Evolutionary conservation across 2,888 invertebrate species (phyloP).

Genomic region (Liopterus haemorrhoidalis): DNA sequence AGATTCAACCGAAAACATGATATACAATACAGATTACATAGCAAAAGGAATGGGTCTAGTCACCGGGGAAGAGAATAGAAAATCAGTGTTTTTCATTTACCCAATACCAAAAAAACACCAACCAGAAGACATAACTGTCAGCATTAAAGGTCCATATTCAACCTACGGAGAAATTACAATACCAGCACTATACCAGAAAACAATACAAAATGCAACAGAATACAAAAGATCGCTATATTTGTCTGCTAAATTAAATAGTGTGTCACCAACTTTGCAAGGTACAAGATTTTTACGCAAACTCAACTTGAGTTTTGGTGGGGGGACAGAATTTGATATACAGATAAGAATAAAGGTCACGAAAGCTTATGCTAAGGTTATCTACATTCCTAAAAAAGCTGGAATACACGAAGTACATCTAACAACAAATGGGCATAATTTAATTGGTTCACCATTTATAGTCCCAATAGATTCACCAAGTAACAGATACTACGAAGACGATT

Average conservation of each 20-base stretch:
- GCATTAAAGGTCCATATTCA: conserved; percentile 49
- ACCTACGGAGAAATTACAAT: conserved; percentile 48
- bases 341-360: conserved; percentile 47
- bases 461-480: conserved; percentile 48
- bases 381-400: conserved; percentile 50
- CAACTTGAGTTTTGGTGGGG: conserved; percentile 29
- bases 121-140: conserved; percentile 48
- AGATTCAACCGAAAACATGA: conserved; percentile 27
- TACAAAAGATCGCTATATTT: conserved; percentile 48
- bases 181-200: conserved; percentile 45
- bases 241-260: conserved; percentile 42
- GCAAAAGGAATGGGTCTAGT: conserved; percentile 57
- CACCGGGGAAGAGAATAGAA: conserved; percentile 53
- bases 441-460: conserved; percentile 56
- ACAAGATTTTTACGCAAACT: conserved; percentile 49
- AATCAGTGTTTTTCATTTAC: conserved; percentile 55
- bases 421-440: conserved; percentile 51
- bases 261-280: conserved; percentile 49
- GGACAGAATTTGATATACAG: conserved; percentile 47
- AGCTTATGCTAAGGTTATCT: conserved; percentile 51
- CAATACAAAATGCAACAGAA: conserved; percentile 47
- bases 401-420: conserved; percentile 54
- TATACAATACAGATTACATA: conserved; percentile 51
- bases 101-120: conserved; percentile 50
- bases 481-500: conserved; percentile 47